Conservation (phyloP, 2,888 invertebrate species). For the Osmoderma eremita region DNA sequence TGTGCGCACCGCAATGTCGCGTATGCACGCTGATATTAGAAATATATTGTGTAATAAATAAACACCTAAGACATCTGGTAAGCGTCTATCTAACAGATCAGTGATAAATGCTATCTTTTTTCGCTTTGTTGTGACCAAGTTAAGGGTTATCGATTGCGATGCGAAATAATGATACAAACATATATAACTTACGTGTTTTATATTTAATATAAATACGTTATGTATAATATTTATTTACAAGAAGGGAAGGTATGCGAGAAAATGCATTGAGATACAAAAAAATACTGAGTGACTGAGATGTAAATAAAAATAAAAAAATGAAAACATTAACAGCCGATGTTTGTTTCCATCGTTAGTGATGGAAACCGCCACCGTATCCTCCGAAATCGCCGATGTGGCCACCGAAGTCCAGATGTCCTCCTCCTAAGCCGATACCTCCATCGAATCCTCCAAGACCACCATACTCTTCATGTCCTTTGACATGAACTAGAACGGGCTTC, state of each 20-base stretch:
- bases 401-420: conserved; percentile 33
- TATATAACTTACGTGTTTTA: conserved; percentile 37
- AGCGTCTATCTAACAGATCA: neutral
- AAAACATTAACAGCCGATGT: conserved; percentile 37
- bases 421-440: conserved; percentile 34
- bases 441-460: conserved; percentile 42
- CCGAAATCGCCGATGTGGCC: conserved; percentile 44
- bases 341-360: conserved; percentile 44
- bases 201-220: conserved; percentile 42
- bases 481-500: conserved; percentile 53
- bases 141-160: neutral
- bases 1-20: neutral
- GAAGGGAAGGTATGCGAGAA: conserved; percentile 31
- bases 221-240: conserved; percentile 42
- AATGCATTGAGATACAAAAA: conserved; percentile 37
- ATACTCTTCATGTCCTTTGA: conserved; percentile 49
- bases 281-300: conserved; percentile 38
- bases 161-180: neutral
- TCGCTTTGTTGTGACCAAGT: neutral
- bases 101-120: neutral
- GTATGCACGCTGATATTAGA: too few relatives aligned
- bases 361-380: conserved; percentile 43
- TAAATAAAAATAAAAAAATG: conserved; percentile 36
- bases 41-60: neutral
- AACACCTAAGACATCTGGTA: conserved; percentile 3